Conservation (phyloP, 2,113 vertebrate species). For the Serinus canaria region DNA sequence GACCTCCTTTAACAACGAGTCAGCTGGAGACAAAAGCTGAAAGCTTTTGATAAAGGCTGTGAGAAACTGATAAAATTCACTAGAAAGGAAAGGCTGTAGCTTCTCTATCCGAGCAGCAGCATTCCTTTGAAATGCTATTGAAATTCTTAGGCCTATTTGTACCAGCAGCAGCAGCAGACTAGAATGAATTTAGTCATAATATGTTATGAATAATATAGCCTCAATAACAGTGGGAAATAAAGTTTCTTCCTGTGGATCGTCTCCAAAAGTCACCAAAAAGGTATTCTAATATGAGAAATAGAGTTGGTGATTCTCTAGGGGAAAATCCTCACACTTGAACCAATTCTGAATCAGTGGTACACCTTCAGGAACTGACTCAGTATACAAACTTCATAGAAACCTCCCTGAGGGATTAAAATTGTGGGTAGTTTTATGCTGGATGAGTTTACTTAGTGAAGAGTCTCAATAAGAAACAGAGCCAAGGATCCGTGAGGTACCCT, state of each 20-base stretch:
- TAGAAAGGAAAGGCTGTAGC: background rate
- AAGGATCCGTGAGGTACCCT: background rate
- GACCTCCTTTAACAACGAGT: background rate
- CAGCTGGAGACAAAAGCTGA: background rate
- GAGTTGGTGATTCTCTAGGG: background rate
- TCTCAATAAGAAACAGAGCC: background rate
- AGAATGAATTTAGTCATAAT: background rate
- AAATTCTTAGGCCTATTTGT: no score
- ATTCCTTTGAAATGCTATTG: background rate
- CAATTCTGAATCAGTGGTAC: background rate
- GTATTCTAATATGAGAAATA: background rate
- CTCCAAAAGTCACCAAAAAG: background rate
- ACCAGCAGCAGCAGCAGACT: background rate
- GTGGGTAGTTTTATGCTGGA: background rate
- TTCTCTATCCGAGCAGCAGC: background rate
- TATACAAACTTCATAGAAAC: background rate
- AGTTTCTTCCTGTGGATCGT: background rate
- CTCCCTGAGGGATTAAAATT: background rate
- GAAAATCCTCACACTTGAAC: background rate
- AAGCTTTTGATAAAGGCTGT: background rate
- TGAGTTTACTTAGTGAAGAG: background rate
- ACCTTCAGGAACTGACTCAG: background rate
- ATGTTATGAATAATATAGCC: background rate
- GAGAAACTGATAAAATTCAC: background rate
- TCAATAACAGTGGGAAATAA: background rate